Base-by-base conservation (phyloP, 2,888 invertebrate genomes). In the Heteropelma amictum region DNA sequence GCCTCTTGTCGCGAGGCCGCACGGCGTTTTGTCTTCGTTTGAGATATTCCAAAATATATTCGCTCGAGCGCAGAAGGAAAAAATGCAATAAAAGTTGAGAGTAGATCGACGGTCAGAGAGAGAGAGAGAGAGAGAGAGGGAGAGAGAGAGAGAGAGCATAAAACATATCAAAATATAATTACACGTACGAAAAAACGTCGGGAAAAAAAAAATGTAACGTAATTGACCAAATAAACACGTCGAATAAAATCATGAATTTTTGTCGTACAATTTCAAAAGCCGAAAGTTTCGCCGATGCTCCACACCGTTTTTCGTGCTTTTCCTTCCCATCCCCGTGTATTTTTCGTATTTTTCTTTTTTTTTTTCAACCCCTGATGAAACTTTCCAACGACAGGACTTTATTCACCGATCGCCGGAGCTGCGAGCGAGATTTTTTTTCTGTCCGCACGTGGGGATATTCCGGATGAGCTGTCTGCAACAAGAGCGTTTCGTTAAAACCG, bases 1-100 rank as follows among this genome's bases (percentile, higher is more conserved):
- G 61, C 53, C 12, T 58, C 61, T 49, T 78, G 71, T 61, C 77
- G 71, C 47, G 73, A 76, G 47, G 38, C 63, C 23, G 63, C 45
- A 21, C 67, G 71, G 49, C 75, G 71, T 72, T 72, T 79, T 49
- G 78, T 77, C 53, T 79, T 77, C 64, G 72, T 78, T 77, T 79
- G 75, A 68, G 58, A 72, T 70, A 78, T 77, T 67, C 70, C 69
- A 76, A 75, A 64, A 67, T 75, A 61, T 61, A 45, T 61, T n/a
- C n/a, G n/a, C n/a, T n/a, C n/a, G n/a, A n/a, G n/a, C n/a, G 67
- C 23, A 49, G 45, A 47, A 21, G 42, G 7, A 8, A 30, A 30
- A 28, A 30, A 35, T 40, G 17, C 26, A 49, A n/a, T n/a, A n/a
- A n/a, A n/a, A n/a, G n/a, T n/a, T n/a, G n/a, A n/a, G n/a, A n/a